A percentile compares a stretch with the other conserved stretches of the same genome.
phyloP scores from a whole-genome alignment of 2,113 vertebrate species.

The Oncorhynchus keta region DNA sequence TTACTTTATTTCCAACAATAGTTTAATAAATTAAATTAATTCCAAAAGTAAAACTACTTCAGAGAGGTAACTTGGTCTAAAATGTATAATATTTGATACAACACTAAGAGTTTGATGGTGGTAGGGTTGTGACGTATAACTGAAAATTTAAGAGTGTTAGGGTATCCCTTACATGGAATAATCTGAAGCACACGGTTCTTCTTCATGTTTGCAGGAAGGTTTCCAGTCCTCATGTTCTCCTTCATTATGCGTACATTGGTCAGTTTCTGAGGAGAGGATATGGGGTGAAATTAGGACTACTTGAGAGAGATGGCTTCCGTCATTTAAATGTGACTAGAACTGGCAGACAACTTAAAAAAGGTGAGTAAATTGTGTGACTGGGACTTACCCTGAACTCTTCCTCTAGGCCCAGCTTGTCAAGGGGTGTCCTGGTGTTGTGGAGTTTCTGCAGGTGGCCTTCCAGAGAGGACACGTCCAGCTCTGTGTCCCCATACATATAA shows the following conservation, averaged over 20 bases:
- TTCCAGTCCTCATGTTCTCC: conserved; percentile 97
- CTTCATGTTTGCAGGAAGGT: conserved; percentile 96
- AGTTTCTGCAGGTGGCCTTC: conserved; percentile 92
- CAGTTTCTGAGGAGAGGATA: conserved; percentile 79
- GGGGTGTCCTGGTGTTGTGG: conserved; percentile 78
- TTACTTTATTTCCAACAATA: neutral
- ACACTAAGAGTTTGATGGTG: conserved; percentile 46
- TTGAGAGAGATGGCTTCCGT: no score
- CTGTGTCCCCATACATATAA: conserved; percentile 96
- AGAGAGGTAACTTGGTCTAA: conserved; percentile 4
- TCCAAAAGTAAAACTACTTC: conserved; percentile 46
- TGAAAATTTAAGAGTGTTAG: neutral
- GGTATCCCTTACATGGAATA: conserved; percentile 88
- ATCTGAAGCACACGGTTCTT: conserved; percentile 98
- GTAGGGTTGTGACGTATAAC: conserved; percentile 53
- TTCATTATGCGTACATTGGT: conserved; percentile 98
- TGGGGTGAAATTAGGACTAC: neutral
- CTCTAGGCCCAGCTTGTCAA: conserved; percentile 91
- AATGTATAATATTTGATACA: no score
- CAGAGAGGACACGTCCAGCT: conserved; percentile 94
- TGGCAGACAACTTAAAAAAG: no score
- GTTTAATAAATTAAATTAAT: neutral
- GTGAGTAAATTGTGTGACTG: conserved; percentile 22
- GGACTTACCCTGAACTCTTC: conserved; percentile 91
- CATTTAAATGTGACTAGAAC: no score